phyloP scores from a whole-genome alignment of 2,888 invertebrate genomes.

The Unio delphinus region DNA sequence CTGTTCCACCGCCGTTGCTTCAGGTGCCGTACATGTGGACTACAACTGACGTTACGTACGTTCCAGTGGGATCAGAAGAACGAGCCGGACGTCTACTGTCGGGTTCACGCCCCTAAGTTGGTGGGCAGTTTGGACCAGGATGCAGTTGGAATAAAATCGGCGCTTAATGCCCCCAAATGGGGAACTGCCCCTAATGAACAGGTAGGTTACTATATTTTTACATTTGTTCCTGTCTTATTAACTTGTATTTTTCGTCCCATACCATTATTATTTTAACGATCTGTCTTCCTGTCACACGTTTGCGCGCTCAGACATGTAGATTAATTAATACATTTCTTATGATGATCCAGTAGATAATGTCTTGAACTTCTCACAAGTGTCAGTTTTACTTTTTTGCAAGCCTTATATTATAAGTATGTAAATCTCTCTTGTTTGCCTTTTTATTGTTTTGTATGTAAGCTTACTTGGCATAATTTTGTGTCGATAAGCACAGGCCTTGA shows the following conservation, averaged over 20 bases:
- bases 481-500: too few relatives aligned
- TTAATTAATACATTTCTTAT: too few relatives aligned
- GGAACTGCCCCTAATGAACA: slow-evolving; percentile 48
- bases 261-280: not conserved
- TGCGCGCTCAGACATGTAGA: not conserved
- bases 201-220: slow-evolving; percentile 29
- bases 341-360: too few relatives aligned
- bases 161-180: slow-evolving; percentile 59
- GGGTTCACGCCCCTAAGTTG: slow-evolving; percentile 60
- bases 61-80: slow-evolving; percentile 66
- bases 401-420: too few relatives aligned
- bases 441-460: too few relatives aligned
- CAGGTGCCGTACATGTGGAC: slow-evolving; percentile 92
- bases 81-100: slow-evolving; percentile 69
- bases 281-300: not conserved
- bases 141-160: slow-evolving; percentile 74
- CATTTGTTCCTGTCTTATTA: not conserved
- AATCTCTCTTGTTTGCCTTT: too few relatives aligned
- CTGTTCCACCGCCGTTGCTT: slow-evolving; percentile 98
- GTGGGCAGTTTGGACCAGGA: slow-evolving; percentile 74
- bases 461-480: too few relatives aligned
- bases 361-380: too few relatives aligned
- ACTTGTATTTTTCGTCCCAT: too few relatives aligned
- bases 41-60: slow-evolving; percentile 66
- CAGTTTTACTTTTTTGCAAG: too few relatives aligned